A percentile compares a stretch with the other conserved stretches of the same genome.
phyloP scores from a whole-genome alignment of 2,113 vertebrate genomes.

The Gallinago media region DNA sequence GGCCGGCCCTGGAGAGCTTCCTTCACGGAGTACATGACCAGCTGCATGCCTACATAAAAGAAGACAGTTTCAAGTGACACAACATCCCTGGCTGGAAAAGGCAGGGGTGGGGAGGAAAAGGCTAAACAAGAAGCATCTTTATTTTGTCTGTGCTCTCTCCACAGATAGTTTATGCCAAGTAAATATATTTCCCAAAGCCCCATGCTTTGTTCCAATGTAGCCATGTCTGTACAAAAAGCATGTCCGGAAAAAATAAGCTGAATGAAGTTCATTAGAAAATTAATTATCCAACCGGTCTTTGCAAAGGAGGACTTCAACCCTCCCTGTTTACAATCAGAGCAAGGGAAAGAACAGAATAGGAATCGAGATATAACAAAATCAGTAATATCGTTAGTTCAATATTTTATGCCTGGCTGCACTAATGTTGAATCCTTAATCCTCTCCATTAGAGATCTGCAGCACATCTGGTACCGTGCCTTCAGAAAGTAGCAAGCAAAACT shows the following conservation, averaged over 20 bases:
- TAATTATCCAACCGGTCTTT: background rate
- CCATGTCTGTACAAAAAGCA: background rate
- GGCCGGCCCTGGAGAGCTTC: conserved; percentile 89
- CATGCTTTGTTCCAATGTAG: background rate
- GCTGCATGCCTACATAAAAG: conserved; percentile 89
- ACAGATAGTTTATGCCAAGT: background rate
- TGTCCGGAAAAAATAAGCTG: background rate
- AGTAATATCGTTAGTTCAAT: background rate
- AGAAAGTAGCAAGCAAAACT: background rate
- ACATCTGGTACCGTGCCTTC: background rate
- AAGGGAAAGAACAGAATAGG: background rate
- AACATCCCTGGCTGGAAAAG: background rate
- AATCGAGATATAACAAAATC: background rate
- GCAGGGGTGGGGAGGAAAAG: background rate
- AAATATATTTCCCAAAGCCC: background rate
- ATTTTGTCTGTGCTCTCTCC: background rate
- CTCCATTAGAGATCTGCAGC: background rate
- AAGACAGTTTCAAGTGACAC: background rate
- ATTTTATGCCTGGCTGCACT: background rate
- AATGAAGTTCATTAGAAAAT: background rate
- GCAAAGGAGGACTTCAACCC: background rate
- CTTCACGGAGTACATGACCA: conserved; percentile 89
- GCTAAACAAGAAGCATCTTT: background rate
- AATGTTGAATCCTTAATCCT: background rate
- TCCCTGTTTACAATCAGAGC: background rate